phyloP scores from a whole-genome alignment of 2,888 invertebrate species.

The Zygaena filipendulae region DNA sequence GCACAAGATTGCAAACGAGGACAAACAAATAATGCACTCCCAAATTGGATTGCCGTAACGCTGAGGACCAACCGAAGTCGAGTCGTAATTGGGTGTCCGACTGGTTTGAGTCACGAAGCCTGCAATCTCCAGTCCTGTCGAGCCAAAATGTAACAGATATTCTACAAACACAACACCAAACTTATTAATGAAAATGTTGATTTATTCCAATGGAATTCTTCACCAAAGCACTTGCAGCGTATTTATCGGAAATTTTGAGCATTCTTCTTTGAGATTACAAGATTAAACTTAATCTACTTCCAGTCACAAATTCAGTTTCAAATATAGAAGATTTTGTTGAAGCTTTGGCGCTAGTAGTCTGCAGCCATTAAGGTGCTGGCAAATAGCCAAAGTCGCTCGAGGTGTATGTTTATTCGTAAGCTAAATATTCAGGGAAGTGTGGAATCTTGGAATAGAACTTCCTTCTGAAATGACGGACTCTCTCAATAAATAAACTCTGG shows the following conservation, averaged over 20 bases:
- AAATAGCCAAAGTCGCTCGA: slow-evolving; percentile 38
- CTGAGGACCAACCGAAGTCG: slow-evolving; percentile 32
- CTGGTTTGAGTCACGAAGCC: slow-evolving; percentile 28
- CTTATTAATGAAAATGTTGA: too few relatives aligned
- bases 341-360: slow-evolving; percentile 50
- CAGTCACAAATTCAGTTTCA: slow-evolving; percentile 43
- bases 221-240: too few relatives aligned
- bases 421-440: slow-evolving; percentile 63
- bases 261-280: too few relatives aligned
- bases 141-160: slow-evolving; percentile 3
- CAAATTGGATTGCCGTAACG: slow-evolving; percentile 55
- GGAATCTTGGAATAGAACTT: slow-evolving; percentile 54
- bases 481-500: slow-evolving; percentile 18
- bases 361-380: slow-evolving; percentile 61
- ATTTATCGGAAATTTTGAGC: too few relatives aligned
- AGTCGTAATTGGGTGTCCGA: slow-evolving; percentile 42
- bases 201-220: too few relatives aligned
- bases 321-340: slow-evolving; percentile 52
- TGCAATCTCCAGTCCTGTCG: slow-evolving; percentile 18
- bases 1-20: slow-evolving; percentile 11
- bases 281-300: slow-evolving; percentile 37
- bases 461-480: slow-evolving; percentile 38
- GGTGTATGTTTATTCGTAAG: slow-evolving; percentile 61
- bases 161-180: slow-evolving; percentile 7
- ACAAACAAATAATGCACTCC: slow-evolving; percentile 46